phyloP scores from a whole-genome alignment of 2,797 vertebrate genomes.

The Arnoldichthys spilopterus region DNA sequence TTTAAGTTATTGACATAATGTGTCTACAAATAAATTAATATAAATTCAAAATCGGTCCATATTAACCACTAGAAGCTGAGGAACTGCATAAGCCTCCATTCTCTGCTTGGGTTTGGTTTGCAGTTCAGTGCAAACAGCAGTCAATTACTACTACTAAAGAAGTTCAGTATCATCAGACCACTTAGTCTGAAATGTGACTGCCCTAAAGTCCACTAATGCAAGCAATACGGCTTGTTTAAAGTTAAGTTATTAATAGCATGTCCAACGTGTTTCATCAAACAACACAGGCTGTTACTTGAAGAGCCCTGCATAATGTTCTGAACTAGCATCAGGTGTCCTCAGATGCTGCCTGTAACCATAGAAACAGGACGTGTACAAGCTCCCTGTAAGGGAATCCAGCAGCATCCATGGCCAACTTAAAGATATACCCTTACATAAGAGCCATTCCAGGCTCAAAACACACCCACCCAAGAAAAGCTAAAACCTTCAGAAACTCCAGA shows the following conservation, averaged over 20 bases:
- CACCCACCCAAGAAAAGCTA: not conserved
- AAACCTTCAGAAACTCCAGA: not conserved
- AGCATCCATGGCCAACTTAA: constrained; percentile 1
- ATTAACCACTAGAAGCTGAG: too few species aligned
- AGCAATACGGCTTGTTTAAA: not conserved
- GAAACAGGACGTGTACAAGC: constrained; percentile 61
- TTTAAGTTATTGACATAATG: too few species aligned
- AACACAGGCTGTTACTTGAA: not conserved
- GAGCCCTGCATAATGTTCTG: constrained; percentile 23
- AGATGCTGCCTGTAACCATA: constrained; percentile 55
- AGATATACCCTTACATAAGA: constrained; percentile 18
- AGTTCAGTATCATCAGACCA: not conserved
- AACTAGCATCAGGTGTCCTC: constrained; percentile 44
- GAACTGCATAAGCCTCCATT: not conserved
- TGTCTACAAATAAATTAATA: too few species aligned
- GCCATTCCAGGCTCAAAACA: not conserved
- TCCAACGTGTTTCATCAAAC: not conserved
- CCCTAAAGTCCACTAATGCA: not conserved
- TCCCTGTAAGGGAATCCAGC: constrained; percentile 29
- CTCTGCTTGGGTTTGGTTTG: too few species aligned
- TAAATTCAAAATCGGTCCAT: too few species aligned
- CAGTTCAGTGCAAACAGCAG: not conserved
- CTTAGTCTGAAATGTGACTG: not conserved
- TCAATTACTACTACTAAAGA: not conserved
- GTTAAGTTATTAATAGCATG: not conserved